Base-by-base conservation (phyloP, 2,888 invertebrate species). In the Erynnis tages region DNA sequence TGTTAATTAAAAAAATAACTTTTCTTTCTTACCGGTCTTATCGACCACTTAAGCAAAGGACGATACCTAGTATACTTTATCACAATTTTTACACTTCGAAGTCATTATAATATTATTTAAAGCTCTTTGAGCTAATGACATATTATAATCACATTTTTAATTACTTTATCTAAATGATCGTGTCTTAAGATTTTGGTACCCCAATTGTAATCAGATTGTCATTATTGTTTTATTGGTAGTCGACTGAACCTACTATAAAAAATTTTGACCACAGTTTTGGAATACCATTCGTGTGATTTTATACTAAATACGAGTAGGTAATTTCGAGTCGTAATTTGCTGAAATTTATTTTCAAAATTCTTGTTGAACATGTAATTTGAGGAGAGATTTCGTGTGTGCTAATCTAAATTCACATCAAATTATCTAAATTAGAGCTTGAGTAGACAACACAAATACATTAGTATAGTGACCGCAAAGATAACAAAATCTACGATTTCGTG, bases 1-100 rank as follows among this genome's bases (percentile, higher is more conserved):
- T 88, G 86, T 88, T 87, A 87, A 88, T 88, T 88, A 79, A 85
- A 86, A 85, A 86, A 84, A 76, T 68, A 71, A 79, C 75, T 76
- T 76, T 74, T 73, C 61, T 70, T 71, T 71, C 75, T 74, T 68
- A 74, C 67, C 65, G 63, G 61, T 65, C 65, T 83, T 86, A 88
- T 87, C 87, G 64, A 70, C 77, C 86, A 84, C 83, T 87, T 86
- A 83, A 81, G 77, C 62, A 67, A 76, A 79, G 66, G 72, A 65
- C 66, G 76, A 82, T 68, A 66, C 65, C 63, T 73, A 72, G 69
- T 73, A 70, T 63, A 65, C 57, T 71, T 77, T 84, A 86, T 86
- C 87, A 75, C 70, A 70, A 76, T 72, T 77, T 80, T 84, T 76
- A 85, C 84, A 85, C 82, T 79, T 79, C 61, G 67, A 65, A 70